Evolutionary conservation across 2,113 vertebrate species (phyloP), one percentile per base, ranked within the genome.

Genomic region (Porphyrio hochstetteri): DNA sequence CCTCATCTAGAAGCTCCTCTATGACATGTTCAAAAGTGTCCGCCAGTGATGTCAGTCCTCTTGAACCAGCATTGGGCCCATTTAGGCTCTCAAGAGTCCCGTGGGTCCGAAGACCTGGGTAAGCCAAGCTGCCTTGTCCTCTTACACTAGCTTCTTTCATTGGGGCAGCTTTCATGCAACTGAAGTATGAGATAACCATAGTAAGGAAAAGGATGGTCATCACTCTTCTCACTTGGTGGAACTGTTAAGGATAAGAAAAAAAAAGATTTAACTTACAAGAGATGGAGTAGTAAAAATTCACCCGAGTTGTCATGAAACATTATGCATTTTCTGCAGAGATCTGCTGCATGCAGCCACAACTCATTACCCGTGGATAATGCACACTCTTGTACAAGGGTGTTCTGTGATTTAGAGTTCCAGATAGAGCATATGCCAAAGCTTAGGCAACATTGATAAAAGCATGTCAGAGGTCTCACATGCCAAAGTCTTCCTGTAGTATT

Each of bases 181-280:
- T 99, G 98, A 99, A 99, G 99, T 99, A 99, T 98, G 99, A 99
- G 99, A 99, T 99, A 99, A 99, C 99, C 99, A 99, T 99, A 99
- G 99, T 99, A 99, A 99, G 99, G 98, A 99, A 99, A 99, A 99
- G 99, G 99, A 99, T 99, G 99, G 99, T 99, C 99, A 99, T 99
- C 99, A 99, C 99, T 99, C 99, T 99, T 99, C 99, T 99, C 98
- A 99, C 99, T 99, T 99, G 99, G 99, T 99, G 99, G 99, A 99
- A 99, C 99, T 99, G 98, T 93, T 94, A 81, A 97, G 90, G 96
- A 78, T 88, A 97, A 94, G 79, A 98, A 56, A 9, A 63, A 72
- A 13, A 52, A 21, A 60, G 36, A 28, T 25, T 52, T 25, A 25
- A 52, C 50, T 25, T 25, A 52, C 50, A 52, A 52, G 50, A 24